Evolutionary conservation across 2,888 invertebrate species (phyloP).

Genomic region (Helicoverpa assulta): DNA sequence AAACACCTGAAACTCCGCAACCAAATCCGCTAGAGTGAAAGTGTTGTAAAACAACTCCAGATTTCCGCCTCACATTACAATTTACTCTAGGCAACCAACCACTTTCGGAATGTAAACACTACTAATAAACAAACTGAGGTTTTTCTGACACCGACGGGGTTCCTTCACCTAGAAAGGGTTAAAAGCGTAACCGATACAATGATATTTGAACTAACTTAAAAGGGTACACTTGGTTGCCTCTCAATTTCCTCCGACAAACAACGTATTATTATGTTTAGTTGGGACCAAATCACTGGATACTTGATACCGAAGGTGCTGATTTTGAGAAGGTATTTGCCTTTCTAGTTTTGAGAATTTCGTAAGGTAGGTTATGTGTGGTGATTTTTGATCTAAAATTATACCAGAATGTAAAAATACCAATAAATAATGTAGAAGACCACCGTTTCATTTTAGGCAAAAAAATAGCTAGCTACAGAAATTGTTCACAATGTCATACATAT

Average conservation of each 20-base stretch:
- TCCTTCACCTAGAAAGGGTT: conserved; percentile 41
- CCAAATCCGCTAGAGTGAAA: too few relatives aligned
- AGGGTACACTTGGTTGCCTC: conserved; percentile 55
- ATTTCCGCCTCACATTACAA: background rate
- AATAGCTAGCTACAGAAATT: too few relatives aligned
- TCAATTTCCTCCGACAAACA: conserved; percentile 59
- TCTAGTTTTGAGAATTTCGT: conserved; percentile 24
- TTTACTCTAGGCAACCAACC: background rate
- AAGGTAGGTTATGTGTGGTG: background rate
- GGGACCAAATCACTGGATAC: conserved; percentile 39
- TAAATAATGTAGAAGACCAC: too few relatives aligned
- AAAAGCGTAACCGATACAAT: conserved; percentile 58
- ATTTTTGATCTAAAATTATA: too few relatives aligned
- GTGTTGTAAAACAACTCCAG: background rate
- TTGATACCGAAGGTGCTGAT: conserved; percentile 19
- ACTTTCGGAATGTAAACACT: background rate
- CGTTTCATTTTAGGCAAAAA: too few relatives aligned
- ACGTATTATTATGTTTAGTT: conserved; percentile 56
- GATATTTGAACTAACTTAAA: conserved; percentile 63
- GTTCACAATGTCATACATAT: too few relatives aligned
- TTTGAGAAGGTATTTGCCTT: conserved; percentile 24
- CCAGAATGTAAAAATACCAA: too few relatives aligned
- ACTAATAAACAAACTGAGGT: conserved; percentile 32
- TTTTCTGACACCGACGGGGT: conserved; percentile 22
- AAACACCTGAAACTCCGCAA: too few relatives aligned